Evolutionary conservation across 2,113 vertebrate genomes (phyloP).

Genomic region (Festucalex cinctus): DNA sequence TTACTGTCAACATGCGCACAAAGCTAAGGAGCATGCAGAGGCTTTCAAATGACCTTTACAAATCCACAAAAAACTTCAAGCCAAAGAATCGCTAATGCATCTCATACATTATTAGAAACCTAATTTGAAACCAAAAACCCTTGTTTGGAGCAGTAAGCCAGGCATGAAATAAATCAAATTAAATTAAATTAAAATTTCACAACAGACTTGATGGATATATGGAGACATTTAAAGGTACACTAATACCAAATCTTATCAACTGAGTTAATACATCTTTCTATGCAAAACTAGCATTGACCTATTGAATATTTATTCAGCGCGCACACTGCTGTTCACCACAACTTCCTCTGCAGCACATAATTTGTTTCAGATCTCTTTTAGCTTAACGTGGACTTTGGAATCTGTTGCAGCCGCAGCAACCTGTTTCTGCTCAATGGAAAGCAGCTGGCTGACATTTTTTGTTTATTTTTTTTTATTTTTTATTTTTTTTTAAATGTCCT

Average conservation of each 20-base stretch:
- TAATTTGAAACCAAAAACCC: too few species aligned
- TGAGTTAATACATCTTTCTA: not conserved
- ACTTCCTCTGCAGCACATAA: not conserved
- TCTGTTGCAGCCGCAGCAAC: conserved; percentile 46
- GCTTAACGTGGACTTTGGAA: conserved; percentile 19
- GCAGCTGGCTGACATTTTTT: conserved; percentile 37
- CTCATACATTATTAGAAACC: too few species aligned
- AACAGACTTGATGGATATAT: not conserved
- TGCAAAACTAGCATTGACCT: not conserved
- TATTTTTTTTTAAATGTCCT: conserved; percentile 20
- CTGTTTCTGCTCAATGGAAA: conserved; percentile 44
- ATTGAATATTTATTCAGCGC: not conserved
- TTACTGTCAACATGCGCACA: conserved; percentile 14
- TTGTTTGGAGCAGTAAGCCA: too few species aligned
- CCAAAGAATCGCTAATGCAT: too few species aligned
- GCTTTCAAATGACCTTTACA: not conserved
- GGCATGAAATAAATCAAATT: too few species aligned
- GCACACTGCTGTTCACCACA: not conserved
- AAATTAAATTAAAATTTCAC: not conserved
- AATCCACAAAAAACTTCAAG: not conserved
- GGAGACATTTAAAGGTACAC: not conserved
- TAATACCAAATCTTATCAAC: not conserved
- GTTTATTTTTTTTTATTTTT: conserved; percentile 30
- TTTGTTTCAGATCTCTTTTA: not conserved
- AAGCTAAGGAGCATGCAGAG: not conserved